phyloP scores from a whole-genome alignment of 2,888 invertebrate genomes.

The Caenorhabditis sp. region DNA sequence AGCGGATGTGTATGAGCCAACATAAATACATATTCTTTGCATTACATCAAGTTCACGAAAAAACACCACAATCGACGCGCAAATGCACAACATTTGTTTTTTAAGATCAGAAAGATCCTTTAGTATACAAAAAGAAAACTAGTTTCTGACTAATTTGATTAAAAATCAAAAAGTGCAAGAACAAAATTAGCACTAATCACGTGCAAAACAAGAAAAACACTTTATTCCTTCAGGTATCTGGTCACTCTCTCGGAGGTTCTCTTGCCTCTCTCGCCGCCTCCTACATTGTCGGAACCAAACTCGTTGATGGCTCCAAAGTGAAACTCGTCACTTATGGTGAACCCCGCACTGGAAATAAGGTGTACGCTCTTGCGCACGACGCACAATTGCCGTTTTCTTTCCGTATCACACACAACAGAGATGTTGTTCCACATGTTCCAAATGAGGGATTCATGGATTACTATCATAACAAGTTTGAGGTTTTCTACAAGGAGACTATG shows the following conservation, averaged over 20 bases:
- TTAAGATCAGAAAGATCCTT: too few relatives aligned
- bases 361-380: slow-evolving; percentile 56
- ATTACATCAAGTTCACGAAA: too few relatives aligned
- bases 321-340: slow-evolving; percentile 57
- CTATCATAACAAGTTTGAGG: slow-evolving; percentile 55
- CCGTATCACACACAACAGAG: slow-evolving; percentile 57
- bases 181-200: background rate
- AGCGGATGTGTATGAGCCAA: too few relatives aligned
- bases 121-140: too few relatives aligned
- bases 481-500: slow-evolving; percentile 51
- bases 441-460: slow-evolving; percentile 52
- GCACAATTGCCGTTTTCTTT: slow-evolving; percentile 42
- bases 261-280: slow-evolving; percentile 58
- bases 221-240: slow-evolving; percentile 46
- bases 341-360: slow-evolving; percentile 57
- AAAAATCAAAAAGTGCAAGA: background rate
- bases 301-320: slow-evolving; percentile 42
- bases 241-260: slow-evolving; percentile 60
- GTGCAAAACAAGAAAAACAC: background rate
- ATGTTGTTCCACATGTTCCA: slow-evolving; percentile 59
- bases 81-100: too few relatives aligned
- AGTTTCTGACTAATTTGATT: background rate
- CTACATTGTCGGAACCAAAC: slow-evolving; percentile 44
- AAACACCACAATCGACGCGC: too few relatives aligned
- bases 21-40: too few relatives aligned